Evolutionary conservation across 1,140 invertebrate genomes (phyloP).

Genomic region (Pollicipes pollicipes): DNA sequence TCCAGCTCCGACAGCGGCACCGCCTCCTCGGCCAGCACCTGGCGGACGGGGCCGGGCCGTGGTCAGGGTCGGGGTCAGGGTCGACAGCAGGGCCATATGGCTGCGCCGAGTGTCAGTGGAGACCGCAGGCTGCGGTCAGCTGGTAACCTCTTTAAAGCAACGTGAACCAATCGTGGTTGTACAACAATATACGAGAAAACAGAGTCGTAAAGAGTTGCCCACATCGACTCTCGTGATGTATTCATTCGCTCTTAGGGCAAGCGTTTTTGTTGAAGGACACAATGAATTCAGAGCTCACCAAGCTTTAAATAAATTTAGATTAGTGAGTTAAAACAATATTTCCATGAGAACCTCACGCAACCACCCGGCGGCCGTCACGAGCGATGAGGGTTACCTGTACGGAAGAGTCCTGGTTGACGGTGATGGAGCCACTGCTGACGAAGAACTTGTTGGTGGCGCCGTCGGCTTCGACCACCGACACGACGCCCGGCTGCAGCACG

Average conservation of each 20-base stretch:
- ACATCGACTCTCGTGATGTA: neutral
- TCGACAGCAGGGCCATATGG: neutral
- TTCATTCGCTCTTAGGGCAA: neutral
- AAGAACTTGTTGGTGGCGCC: constrained; percentile 71
- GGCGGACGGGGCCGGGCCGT: constrained; percentile 42
- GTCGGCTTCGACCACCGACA: constrained; percentile 79
- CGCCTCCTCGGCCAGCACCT: constrained; percentile 94
- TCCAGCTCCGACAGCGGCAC: constrained; percentile 75
- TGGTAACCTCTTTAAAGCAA: too few relatives aligned
- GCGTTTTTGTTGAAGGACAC: too few relatives aligned
- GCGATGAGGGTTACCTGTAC: constrained; percentile 5
- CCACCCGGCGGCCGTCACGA: too few relatives aligned
- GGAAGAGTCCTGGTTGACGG: constrained; percentile 94
- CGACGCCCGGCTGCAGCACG: constrained; percentile 87
- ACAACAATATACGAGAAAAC: neutral
- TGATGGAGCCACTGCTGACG: constrained; percentile 93
- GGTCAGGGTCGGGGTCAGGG: too few relatives aligned
- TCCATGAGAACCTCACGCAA: too few relatives aligned
- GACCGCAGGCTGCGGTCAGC: too few relatives aligned
- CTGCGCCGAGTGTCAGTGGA: too few relatives aligned
- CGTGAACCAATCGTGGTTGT: too few relatives aligned
- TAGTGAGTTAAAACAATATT: too few relatives aligned
- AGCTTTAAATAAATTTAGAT: too few relatives aligned
- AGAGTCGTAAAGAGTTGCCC: neutral
- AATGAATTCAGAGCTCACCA: neutral